Evolutionary conservation across 2,113 vertebrate species (phyloP).

Genomic region (Pycnonotus jocosus): DNA sequence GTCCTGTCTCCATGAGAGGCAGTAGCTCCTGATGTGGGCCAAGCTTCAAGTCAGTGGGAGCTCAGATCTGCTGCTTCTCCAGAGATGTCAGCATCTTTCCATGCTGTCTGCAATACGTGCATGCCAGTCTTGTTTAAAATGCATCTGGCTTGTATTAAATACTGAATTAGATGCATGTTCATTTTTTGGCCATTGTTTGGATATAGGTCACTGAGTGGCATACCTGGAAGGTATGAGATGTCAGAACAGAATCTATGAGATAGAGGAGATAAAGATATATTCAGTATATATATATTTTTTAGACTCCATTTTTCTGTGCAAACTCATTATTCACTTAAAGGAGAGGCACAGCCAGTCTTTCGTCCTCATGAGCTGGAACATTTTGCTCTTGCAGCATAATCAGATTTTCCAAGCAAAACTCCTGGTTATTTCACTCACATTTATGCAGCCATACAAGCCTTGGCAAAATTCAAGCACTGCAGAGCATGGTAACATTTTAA

Average conservation of each 20-base stretch:
- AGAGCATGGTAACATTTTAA: constrained; percentile 39
- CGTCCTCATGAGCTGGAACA: constrained; percentile 48
- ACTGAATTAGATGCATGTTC: neutral
- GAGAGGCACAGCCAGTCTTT: constrained; percentile 44
- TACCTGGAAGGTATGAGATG: neutral
- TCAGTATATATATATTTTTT: constrained; percentile 6
- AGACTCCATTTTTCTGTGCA: neutral
- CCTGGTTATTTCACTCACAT: constrained; percentile 54
- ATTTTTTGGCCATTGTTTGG: neutral
- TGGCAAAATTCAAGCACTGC: constrained; percentile 31
- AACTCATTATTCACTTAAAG: constrained; percentile 48
- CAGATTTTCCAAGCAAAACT: constrained; percentile 64
- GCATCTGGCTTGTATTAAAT: neutral
- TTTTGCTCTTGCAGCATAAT: constrained; percentile 62
- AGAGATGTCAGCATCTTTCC: neutral
- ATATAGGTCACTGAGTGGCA: neutral
- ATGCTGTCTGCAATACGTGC: neutral
- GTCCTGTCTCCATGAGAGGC: neutral
- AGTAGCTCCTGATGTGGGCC: neutral
- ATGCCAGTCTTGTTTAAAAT: neutral
- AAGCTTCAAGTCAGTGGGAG: neutral
- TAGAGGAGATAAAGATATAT: neutral
- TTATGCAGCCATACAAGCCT: neutral
- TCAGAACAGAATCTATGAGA: neutral
- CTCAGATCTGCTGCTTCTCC: neutral